A percentile compares a stretch with the other conserved stretches of the same genome.
Conservation (phyloP, 2,113 vertebrate genomes). For the Gnathonemus longibarbis region DNA sequence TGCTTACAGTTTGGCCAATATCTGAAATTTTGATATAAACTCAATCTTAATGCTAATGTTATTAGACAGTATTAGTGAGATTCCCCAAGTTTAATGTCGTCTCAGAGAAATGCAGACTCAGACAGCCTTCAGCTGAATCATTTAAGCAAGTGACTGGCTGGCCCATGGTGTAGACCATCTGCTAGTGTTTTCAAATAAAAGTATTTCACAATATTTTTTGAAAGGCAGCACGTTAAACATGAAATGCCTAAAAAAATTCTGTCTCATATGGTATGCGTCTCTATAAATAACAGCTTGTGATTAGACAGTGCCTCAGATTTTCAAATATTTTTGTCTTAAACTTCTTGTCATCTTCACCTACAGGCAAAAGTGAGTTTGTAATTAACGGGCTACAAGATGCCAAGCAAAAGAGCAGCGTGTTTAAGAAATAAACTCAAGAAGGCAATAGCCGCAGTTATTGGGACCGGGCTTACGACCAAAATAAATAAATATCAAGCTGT, state of each 20-base stretch:
- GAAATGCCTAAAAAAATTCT: background rate
- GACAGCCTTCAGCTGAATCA: background rate
- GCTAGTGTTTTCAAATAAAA: background rate
- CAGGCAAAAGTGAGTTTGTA: background rate
- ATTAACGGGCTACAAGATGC: background rate
- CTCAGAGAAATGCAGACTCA: background rate
- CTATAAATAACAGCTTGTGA: background rate
- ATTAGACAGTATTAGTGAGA: background rate
- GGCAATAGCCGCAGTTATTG: background rate
- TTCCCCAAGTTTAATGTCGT: background rate
- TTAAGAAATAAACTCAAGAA: background rate
- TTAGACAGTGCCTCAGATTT: background rate
- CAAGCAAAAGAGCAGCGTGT: background rate
- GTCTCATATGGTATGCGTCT: background rate
- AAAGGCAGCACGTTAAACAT: background rate
- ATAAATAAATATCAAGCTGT: background rate
- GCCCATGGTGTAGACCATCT: background rate
- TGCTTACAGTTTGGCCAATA: background rate
- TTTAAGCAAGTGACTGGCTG: background rate
- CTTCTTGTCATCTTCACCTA: background rate
- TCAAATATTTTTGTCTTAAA: background rate
- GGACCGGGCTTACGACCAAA: background rate
- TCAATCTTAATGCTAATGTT: background rate
- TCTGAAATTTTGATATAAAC: background rate
- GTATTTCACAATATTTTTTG: background rate